Evolutionary conservation across 2,797 vertebrate genomes (phyloP), one percentile per base, ranked within the genome.

Genomic region (Lutjanus campechanus): DNA sequence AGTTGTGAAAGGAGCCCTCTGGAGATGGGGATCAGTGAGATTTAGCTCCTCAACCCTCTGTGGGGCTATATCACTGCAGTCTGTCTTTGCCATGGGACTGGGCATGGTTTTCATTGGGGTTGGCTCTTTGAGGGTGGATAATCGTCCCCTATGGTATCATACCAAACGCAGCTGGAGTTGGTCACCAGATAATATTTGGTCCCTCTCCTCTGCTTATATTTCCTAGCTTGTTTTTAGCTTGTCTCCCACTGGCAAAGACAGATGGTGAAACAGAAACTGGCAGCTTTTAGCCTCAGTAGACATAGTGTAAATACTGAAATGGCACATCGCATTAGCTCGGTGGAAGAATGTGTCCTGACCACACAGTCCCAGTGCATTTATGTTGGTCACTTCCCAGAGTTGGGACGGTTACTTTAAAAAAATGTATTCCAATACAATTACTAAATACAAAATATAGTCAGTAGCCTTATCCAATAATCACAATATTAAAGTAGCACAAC

Each of bases 121-220:
- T 63, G 80, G 80, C 73, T 88, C 81, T 61, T 65, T 58, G 79
- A 84, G 80, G 71, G 40, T 64, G 81, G 86, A 89, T 93, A 90
- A 93, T 92, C 76, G 55, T 13, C 82, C 90, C 87, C 86, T 76
- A 64, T 82, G 81, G 82, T 82, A 55, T 65, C 59, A 49, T 60
- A 74, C 76, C 75, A 85, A 75, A 76, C 41, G 1, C 83, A 90
- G 84, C 86, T 81, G 81, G 86, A 89, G 78, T 71, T 51, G 47
- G 60, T 72, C 77, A 63, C 15, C 20, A 83, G 86, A 78, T 82
- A 65, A 85, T 74, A 73, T 79, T 69, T 40, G 36, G 56, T 86
- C 77, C 76, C 72, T 47, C 62, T 76, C 47, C 46, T 69, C 81
- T 8, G 53, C 47, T 51, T 50, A 65, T 68, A 36, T 69, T 69